Percentiles rank a stretch among this genome's conserved stretches.
Evolutionary conservation across 2,888 invertebrate genomes (phyloP).

Genomic region (Epicampocera succincta): DNA sequence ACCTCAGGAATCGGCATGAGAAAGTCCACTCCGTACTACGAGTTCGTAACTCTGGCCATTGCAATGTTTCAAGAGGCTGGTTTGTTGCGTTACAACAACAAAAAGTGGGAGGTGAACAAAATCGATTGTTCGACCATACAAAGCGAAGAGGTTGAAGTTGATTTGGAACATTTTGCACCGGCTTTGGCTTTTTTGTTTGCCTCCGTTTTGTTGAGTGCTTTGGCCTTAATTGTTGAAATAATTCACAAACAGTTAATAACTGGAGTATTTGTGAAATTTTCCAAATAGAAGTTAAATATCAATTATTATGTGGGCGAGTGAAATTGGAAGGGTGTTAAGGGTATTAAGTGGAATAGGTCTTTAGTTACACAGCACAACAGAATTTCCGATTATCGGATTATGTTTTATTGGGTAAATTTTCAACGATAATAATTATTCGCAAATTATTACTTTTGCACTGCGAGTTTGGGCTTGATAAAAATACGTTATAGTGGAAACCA

Average conservation of each 20-base stretch:
- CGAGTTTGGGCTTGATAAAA: no score
- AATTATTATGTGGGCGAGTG: background rate
- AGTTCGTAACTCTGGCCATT: slow-evolving; percentile 74
- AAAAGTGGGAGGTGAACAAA: slow-evolving; percentile 74
- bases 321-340: no score
- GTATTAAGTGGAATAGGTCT: no score
- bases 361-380: no score
- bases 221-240: slow-evolving; percentile 73
- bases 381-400: no score
- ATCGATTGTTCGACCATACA: slow-evolving; percentile 75
- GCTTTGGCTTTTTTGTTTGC: slow-evolving; percentile 74
- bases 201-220: slow-evolving; percentile 73
- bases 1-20: slow-evolving; percentile 64
- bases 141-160: slow-evolving; percentile 75
- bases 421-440: no score
- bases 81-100: slow-evolving; percentile 75
- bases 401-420: no score
- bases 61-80: slow-evolving; percentile 74
- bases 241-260: slow-evolving; percentile 26
- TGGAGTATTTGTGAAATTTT: background rate
- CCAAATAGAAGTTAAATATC: background rate
- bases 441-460: no score
- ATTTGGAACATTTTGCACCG: slow-evolving; percentile 78
- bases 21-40: slow-evolving; percentile 75
- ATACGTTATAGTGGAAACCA: no score